Conservation (phyloP, 2,888 invertebrate genomes). For the Caenorhabditis drosophilae region DNA sequence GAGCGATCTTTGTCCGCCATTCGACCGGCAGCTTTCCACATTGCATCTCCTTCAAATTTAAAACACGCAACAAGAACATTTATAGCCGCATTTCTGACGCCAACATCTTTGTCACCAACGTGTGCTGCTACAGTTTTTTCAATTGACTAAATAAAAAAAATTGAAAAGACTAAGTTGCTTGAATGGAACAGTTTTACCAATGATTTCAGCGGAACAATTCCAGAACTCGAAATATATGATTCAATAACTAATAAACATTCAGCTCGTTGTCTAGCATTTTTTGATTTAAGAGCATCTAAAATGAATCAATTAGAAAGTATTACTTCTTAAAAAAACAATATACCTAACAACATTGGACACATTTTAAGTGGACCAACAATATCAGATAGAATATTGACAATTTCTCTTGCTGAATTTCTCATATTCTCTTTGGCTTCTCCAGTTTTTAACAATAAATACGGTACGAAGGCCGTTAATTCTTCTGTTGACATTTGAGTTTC, state of each 20-base stretch:
- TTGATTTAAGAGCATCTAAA: conserved; percentile 87
- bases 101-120: conserved; percentile 93
- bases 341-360: conserved; percentile 44
- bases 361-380: conserved; percentile 47
- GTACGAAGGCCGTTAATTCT: conserved; percentile 88
- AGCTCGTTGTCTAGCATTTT: conserved; percentile 92
- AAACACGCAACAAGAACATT: conserved; percentile 91
- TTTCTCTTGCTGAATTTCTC: conserved; percentile 35
- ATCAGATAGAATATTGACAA: conserved; percentile 42
- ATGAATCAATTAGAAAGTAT: not conserved
- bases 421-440: conserved; percentile 56
- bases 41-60: conserved; percentile 82
- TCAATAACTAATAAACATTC: conserved; percentile 94
- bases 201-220: conserved; percentile 74
- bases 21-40: conserved; percentile 55
- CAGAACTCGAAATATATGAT: conserved; percentile 77
- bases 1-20: conserved; percentile 81
- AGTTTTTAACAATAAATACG: conserved; percentile 88
- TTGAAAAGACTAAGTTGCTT: no score
- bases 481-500: conserved; percentile 77
- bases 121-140: conserved; percentile 89
- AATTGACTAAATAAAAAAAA: conserved; percentile 72
- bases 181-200: conserved; percentile 70
- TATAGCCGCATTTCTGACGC: conserved; percentile 91
- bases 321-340: conserved; percentile 5